Conservation (phyloP, 1,140 invertebrate species). For the Rhopalosiphum maidis region DNA sequence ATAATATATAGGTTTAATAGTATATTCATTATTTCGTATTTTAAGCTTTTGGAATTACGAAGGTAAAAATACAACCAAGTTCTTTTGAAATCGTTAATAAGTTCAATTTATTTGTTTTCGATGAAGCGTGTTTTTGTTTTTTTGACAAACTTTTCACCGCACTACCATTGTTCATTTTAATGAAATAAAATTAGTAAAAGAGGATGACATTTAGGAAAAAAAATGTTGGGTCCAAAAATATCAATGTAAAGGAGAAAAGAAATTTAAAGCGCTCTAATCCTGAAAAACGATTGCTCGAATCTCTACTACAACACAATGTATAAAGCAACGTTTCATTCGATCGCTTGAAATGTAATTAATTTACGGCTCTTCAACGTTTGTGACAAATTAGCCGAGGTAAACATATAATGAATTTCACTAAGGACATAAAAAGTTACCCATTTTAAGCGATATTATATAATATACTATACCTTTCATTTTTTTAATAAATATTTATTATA, state of each 20-base stretch:
- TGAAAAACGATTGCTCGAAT: constrained; percentile 45
- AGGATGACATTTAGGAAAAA: constrained; percentile 18
- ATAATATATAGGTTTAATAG: neutral
- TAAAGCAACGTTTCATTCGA: constrained; percentile 41
- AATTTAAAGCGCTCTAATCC: constrained; percentile 45
- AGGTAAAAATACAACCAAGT: neutral
- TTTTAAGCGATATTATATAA: neutral
- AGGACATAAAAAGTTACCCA: neutral
- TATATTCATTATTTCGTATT: neutral
- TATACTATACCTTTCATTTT: neutral
- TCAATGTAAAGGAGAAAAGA: neutral
- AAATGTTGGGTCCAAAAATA: constrained; percentile 2
- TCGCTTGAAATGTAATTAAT: constrained; percentile 53
- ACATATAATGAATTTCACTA: neutral
- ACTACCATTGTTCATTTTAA: constrained; percentile 17
- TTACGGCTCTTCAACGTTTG: constrained; percentile 25
- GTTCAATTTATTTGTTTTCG: neutral
- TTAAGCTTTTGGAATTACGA: neutral
- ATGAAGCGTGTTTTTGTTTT: constrained; percentile 10
- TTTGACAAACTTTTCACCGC: neutral
- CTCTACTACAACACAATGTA: neutral
- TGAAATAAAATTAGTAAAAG: constrained; percentile 40
- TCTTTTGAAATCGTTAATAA: constrained; percentile 35
- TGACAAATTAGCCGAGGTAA: constrained; percentile 36
- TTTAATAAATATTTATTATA: neutral